A percentile compares a stretch with the other conserved stretches of the same genome.
These are phyloP conservation scores for Cinclus mexicanus DNA, from an alignment of 2,113 vertebrate genomes.

Conservation along the genomic window DNA sequence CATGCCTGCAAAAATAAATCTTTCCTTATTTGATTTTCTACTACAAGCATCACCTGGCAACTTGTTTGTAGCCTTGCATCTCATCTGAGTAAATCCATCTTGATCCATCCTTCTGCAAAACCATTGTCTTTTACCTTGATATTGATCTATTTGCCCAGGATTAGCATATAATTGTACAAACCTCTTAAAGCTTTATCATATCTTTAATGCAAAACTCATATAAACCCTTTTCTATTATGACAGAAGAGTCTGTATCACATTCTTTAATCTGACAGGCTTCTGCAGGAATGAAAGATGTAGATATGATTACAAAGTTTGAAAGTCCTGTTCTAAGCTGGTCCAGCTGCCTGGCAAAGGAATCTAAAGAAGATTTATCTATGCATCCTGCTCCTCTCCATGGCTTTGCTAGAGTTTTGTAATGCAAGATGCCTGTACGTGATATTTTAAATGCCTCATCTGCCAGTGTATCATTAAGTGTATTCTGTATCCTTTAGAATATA, in stretches of 20 bases:
- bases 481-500: neutral
- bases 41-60: neutral
- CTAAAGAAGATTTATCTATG: neutral
- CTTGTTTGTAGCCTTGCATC: neutral
- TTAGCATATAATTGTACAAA: constrained; percentile 39
- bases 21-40: neutral
- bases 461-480: neutral
- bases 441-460: neutral
- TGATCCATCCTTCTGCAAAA: constrained; percentile 17
- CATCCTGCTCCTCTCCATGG: neutral
- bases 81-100: neutral
- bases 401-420: neutral
- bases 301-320: constrained; percentile 22
- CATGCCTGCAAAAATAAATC: neutral
- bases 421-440: neutral
- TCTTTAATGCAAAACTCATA: constrained; percentile 27
- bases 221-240: constrained; percentile 37
- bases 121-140: constrained; percentile 23
- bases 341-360: neutral
- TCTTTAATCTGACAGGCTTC: constrained; percentile 36
- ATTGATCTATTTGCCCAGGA: constrained; percentile 25
- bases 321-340: neutral
- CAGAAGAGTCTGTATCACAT: neutral
- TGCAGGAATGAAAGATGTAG: constrained; percentile 20
- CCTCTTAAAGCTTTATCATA: constrained; percentile 27